phyloP scores from a whole-genome alignment of 2,797 vertebrate species.

The Leucoraja ocellata region DNA sequence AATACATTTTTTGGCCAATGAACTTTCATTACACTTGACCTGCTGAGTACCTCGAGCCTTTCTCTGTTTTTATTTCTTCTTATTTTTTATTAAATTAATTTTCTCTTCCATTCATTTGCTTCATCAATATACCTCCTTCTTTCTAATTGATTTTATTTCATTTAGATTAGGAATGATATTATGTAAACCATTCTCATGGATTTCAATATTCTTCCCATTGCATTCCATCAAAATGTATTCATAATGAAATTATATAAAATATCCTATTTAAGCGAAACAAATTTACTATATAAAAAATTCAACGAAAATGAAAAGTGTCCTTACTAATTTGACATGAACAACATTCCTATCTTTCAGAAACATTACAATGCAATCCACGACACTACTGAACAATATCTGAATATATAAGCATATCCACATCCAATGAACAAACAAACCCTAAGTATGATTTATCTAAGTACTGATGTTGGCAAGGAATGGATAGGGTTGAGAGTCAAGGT shows the following conservation, averaged over 20 bases:
- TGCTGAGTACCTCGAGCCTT: too few species aligned
- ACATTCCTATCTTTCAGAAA: background rate
- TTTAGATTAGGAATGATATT: background rate
- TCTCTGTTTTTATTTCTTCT: too few species aligned
- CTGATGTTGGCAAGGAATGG: too few species aligned
- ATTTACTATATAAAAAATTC: background rate
- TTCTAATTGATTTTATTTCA: background rate
- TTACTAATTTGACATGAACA: background rate
- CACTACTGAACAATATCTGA: background rate
- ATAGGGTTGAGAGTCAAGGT: too few species aligned
- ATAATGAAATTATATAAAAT: background rate
- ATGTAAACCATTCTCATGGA: background rate
- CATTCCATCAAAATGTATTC: background rate
- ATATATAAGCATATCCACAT: too few species aligned
- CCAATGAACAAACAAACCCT: too few species aligned
- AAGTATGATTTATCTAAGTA: too few species aligned
- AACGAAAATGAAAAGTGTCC: background rate
- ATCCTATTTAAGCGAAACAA: background rate
- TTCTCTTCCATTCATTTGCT: background rate
- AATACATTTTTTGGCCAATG: too few species aligned
- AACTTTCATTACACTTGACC: too few species aligned
- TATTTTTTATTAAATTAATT: background rate
- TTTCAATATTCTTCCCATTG: background rate
- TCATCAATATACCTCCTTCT: background rate
- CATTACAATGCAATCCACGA: background rate